Conservation (phyloP, 2,797 vertebrate species). For the Podargus strigoides region DNA sequence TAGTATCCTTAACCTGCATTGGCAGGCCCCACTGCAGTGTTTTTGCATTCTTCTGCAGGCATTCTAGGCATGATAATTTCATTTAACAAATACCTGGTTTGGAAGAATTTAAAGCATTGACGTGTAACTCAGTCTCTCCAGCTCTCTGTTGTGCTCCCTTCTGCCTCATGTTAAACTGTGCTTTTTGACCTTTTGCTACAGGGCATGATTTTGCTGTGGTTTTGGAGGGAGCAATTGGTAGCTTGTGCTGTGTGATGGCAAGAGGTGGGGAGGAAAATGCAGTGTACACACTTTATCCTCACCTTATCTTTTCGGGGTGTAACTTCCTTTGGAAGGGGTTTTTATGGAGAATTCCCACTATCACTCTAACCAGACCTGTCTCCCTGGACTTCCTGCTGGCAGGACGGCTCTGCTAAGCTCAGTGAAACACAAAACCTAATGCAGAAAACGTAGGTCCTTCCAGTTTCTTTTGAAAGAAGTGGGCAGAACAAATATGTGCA, state of each 20-base stretch:
- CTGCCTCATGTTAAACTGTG: background rate
- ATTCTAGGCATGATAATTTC: background rate
- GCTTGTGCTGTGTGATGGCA: background rate
- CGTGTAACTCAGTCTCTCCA: background rate
- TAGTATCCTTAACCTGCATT: background rate
- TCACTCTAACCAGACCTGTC: background rate
- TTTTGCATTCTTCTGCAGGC: background rate
- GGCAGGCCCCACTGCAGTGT: background rate
- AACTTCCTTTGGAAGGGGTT: background rate
- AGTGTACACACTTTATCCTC: background rate
- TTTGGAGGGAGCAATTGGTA: background rate
- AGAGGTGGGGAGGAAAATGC: background rate
- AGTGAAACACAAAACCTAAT: background rate
- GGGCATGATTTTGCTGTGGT: background rate
- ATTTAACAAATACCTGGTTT: background rate
- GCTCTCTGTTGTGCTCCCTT: background rate
- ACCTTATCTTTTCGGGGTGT: background rate
- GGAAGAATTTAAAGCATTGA: background rate
- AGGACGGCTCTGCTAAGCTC: background rate
- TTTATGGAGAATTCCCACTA: background rate
- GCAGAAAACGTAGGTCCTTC: background rate
- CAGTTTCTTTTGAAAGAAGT: background rate
- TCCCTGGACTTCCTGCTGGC: background rate
- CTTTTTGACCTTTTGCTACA: background rate
- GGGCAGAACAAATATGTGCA: background rate